phyloP scores from a whole-genome alignment of 2,113 vertebrate species.

The Proterorhinus semilunaris region DNA sequence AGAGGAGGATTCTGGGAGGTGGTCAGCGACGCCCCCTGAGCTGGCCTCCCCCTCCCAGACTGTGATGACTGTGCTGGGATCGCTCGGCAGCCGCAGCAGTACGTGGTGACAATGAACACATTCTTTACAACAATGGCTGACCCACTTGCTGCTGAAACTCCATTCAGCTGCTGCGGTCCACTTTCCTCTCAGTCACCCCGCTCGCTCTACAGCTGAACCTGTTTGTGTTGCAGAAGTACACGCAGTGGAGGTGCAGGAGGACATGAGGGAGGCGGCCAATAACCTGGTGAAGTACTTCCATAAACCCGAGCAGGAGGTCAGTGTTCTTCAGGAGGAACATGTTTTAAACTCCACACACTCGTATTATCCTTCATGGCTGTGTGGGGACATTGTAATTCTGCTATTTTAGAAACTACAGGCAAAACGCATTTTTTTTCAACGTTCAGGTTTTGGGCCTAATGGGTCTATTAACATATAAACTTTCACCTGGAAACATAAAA shows the following conservation, averaged over 20 bases:
- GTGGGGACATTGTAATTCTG: neutral
- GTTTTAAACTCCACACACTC: neutral
- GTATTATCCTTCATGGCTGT: neutral
- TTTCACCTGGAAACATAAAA: too few species aligned
- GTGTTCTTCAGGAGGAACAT: constrained; percentile 11
- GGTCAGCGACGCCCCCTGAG: constrained; percentile 88
- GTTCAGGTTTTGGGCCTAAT: too few species aligned
- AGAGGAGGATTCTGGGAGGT: constrained; percentile 85
- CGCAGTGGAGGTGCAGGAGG: constrained; percentile 91
- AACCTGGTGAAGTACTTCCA: constrained; percentile 98
- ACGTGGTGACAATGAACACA: constrained; percentile 55
- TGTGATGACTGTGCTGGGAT: constrained; percentile 81
- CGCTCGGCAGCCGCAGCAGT: constrained; percentile 83
- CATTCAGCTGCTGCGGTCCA: constrained; percentile 26
- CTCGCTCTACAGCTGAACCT: constrained; percentile 3
- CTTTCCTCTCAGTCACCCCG: constrained; percentile 27
- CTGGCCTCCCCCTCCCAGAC: constrained; percentile 84
- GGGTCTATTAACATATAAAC: too few species aligned
- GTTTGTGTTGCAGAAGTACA: constrained; percentile 81
- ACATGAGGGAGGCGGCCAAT: constrained; percentile 93
- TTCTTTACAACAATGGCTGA: constrained; percentile 60
- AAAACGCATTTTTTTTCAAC: too few species aligned
- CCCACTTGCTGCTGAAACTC: constrained; percentile 44
- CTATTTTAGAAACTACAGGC: neutral
- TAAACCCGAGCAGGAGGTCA: constrained; percentile 98